These are phyloP conservation scores for Butorides virescens DNA, from an alignment of 2,113 vertebrate genomes.

Conservation along the genomic window DNA sequence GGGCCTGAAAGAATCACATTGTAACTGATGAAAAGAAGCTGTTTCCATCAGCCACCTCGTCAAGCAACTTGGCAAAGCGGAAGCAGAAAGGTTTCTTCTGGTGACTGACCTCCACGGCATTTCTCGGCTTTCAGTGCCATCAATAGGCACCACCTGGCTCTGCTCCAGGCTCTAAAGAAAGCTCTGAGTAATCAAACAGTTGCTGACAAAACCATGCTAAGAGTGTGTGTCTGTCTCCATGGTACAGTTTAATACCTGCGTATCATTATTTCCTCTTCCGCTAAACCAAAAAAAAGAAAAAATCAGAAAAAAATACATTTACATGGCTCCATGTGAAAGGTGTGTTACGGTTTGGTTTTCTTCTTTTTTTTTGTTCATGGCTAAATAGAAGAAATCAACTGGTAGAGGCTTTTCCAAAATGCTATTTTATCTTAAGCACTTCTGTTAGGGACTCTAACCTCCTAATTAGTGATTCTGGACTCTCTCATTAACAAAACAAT, in stretches of 20 bases:
- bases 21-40: slow-evolving; percentile 24
- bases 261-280: neutral
- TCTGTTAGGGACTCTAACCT: neutral
- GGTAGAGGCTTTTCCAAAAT: neutral
- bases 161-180: slow-evolving; percentile 35
- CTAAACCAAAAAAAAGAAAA: neutral
- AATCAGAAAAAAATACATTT: neutral
- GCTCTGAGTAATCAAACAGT: neutral
- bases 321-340: neutral
- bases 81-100: slow-evolving; percentile 27
- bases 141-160: slow-evolving; percentile 12
- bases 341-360: neutral
- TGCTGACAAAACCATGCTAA: neutral
- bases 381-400: neutral
- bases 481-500: neutral
- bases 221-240: neutral
- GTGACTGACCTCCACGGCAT: neutral
- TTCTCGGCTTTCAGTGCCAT: slow-evolving; percentile 7
- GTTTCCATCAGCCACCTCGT: slow-evolving; percentile 34
- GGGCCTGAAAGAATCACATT: slow-evolving; percentile 24
- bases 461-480: neutral
- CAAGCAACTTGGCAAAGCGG: slow-evolving; percentile 26
- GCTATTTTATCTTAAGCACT: neutral
- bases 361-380: neutral
- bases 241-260: neutral